Percentiles rank a stretch among this genome's conserved stretches.
Conservation (phyloP, 2,888 invertebrate genomes). For the Dorcus hopei region DNA sequence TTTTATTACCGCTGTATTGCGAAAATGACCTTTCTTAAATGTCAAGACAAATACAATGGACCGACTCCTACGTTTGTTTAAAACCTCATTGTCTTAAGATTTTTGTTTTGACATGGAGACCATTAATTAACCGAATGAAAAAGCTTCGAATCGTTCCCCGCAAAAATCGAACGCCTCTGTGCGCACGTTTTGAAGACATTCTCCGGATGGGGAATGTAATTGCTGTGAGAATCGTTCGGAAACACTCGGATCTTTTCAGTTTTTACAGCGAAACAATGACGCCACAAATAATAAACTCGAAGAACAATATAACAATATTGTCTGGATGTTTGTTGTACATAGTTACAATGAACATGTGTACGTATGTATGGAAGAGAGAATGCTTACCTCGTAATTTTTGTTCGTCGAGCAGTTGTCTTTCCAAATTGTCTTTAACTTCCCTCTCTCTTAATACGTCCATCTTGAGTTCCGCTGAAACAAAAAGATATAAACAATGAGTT, state of each 20-base stretch:
- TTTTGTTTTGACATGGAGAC: slow-evolving; percentile 1
- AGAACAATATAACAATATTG: slow-evolving; percentile 36
- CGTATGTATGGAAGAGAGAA: slow-evolving; percentile 6
- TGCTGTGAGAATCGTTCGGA: not conserved
- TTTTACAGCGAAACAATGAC: slow-evolving; percentile 19
- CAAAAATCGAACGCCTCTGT: not conserved
- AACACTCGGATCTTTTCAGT: not conserved
- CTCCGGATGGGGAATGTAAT: not conserved
- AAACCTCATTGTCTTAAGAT: slow-evolving; percentile 14
- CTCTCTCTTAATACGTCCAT: slow-evolving; percentile 92
- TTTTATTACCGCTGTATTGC: slow-evolving; percentile 28
- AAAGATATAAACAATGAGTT: slow-evolving; percentile 8
- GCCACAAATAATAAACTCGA: slow-evolving; percentile 29
- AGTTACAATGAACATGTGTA: slow-evolving; percentile 2
- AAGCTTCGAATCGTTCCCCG: not conserved
- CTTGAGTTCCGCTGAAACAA: slow-evolving; percentile 87
- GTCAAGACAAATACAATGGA: slow-evolving; percentile 21
- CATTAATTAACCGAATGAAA: slow-evolving; percentile 7
- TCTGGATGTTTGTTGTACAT: slow-evolving; percentile 22
- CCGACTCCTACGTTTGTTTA: slow-evolving; percentile 16
- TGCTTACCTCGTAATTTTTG: slow-evolving; percentile 91
- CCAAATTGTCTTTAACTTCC: slow-evolving; percentile 90
- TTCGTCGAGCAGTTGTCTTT: slow-evolving; percentile 90
- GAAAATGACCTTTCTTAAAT: slow-evolving; percentile 28
- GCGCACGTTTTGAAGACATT: not conserved